Evolutionary conservation across 1,140 invertebrate genomes (phyloP).

Genomic region (Berghia stephanieae): DNA sequence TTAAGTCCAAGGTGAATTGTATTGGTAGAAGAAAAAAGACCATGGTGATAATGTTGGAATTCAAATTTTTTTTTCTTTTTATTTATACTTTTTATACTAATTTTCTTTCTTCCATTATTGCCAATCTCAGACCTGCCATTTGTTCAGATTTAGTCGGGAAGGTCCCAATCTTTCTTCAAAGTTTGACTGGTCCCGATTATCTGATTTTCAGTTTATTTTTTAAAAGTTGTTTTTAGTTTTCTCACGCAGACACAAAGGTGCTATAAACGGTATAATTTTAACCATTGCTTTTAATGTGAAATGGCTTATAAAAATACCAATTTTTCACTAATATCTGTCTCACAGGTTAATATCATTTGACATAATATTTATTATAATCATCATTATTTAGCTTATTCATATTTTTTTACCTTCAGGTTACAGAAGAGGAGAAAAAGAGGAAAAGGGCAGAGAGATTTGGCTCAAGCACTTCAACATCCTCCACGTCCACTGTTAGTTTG

Average conservation of each 20-base stretch:
- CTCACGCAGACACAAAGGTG: background rate
- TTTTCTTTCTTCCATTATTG: too few relatives aligned
- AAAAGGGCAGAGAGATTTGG: slow-evolving; percentile 32
- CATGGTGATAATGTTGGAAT: too few relatives aligned
- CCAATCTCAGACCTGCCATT: too few relatives aligned
- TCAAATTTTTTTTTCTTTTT: too few relatives aligned
- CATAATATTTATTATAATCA: background rate
- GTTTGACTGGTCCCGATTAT: background rate
- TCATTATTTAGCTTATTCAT: background rate
- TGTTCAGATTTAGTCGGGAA: too few relatives aligned
- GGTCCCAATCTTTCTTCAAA: too few relatives aligned
- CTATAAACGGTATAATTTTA: background rate
- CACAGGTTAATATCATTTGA: too few relatives aligned
- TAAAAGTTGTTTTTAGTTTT: background rate
- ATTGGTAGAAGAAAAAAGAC: too few relatives aligned
- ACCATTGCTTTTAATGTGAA: background rate
- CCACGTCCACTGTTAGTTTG: background rate
- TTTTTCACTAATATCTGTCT: background rate
- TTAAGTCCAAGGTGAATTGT: too few relatives aligned
- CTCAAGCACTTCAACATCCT: background rate
- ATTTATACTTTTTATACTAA: too few relatives aligned
- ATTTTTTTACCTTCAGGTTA: slow-evolving; percentile 14
- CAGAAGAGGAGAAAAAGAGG: slow-evolving; percentile 24
- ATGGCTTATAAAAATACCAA: background rate
- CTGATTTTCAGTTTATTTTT: background rate